A percentile compares a stretch with the other conserved stretches of the same genome.
These are phyloP conservation scores for Enteromius paludinosus DNA, from an alignment of 2,797 vertebrate genomes.

Conservation along the genomic window DNA sequence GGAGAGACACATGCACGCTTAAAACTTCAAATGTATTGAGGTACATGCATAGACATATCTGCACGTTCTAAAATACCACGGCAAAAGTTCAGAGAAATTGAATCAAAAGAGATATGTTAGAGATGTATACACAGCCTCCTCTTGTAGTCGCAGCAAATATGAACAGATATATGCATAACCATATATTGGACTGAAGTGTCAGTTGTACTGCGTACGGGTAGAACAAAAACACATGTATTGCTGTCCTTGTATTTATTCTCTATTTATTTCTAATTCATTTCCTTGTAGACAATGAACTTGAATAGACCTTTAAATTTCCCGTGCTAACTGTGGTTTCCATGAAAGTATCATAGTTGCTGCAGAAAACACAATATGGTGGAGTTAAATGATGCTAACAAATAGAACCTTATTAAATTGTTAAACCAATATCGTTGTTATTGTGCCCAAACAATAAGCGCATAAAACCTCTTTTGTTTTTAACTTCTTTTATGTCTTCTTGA, in stretches of 20 bases:
- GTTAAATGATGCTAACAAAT: not conserved
- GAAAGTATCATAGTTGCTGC: not conserved
- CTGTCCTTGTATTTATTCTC: no score
- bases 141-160: not conserved
- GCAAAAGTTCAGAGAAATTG: conserved; percentile 7
- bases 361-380: not conserved
- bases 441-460: not conserved
- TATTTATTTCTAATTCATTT: not conserved
- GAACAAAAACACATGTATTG: not conserved
- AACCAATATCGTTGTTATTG: not conserved
- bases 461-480: not conserved
- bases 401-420: not conserved
- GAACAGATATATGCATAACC: not conserved
- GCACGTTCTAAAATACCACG: not conserved
- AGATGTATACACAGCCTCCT: not conserved
- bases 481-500: not conserved
- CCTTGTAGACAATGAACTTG: not conserved
- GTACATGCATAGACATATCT: conserved; percentile 23
- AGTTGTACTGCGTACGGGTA: not conserved
- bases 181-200: not conserved
- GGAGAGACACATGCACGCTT: conserved; percentile 45
- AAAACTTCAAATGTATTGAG: conserved; percentile 23
- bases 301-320: not conserved
- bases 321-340: not conserved
- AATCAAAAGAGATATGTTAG: conserved; percentile 21